Base-by-base conservation (phyloP, 2,113 vertebrate species). In the Rhea pennata region DNA sequence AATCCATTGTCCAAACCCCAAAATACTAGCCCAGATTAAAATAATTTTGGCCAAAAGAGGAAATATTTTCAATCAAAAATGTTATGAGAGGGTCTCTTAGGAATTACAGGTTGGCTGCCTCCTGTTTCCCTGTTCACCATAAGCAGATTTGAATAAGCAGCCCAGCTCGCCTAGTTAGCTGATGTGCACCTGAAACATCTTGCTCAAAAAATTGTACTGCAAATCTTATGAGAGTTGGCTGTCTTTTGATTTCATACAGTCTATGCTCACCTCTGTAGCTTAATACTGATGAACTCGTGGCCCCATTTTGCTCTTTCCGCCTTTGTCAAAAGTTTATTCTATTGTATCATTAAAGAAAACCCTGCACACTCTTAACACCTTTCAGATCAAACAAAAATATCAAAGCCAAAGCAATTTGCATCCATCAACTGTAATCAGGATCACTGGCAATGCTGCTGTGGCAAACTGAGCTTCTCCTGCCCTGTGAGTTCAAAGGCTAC, bases 351-450 rank as follows among this genome's bases (percentile, higher is more conserved):
- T 58, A 46, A 23, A 61, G 65, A 58, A 11, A 67, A 83, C 14
- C 84, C 67, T 72, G 46, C 31, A 6, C 4, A 4, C 58, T 64
- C 21, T 39, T 77, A 88, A 42, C 71, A 23, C 2, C 0, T 75
- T 92, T 50, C 71, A 95, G 50, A 93, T 74, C 72, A 87, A 96
- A 93, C 42, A 93, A 81, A 95, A 87, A 90, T 85, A 93, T 54
- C 79, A 90, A 97, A 90, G 70, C 36, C 36, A 46, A 69, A 40
- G 36, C 77, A 92, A 96, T 95, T 70, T 95, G 65, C 84, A 95
- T 94, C 87, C 53, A 78, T 94, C 89, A 83, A 17, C 85, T 83
- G 29, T 20, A 95, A 88, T 93, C 83, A 96, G 48, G 58, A 24
- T 69, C 59, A 67, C 36, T 39, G 72, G 64, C 80, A 77, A 82